Base-by-base conservation (phyloP, 2,888 invertebrate genomes). In the Suillia variegata region DNA sequence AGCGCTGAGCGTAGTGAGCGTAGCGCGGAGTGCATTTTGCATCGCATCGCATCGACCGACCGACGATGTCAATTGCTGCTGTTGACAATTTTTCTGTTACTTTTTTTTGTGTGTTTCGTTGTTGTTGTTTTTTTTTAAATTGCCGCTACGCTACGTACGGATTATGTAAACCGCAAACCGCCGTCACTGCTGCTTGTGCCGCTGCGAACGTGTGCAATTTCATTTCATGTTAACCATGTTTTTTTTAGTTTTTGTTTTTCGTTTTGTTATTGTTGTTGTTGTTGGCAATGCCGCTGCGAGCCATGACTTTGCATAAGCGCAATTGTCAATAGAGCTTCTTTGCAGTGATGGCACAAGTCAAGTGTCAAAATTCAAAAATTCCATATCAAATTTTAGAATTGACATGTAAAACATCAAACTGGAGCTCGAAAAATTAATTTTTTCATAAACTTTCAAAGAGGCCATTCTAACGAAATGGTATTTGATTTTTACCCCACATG, bases 31-130 rank as follows among this genome's bases (percentile, higher is more conserved):
- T n/a, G n/a, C n/a, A n/a, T n/a, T n/a, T n/a, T 13, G 8, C 20
- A 22, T 13, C 45, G 12, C 45, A 38, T 3, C 38, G 38, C 38
- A 13, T 3, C 56, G 59, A 42, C 59, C 49, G 59, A 24, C 42
- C 59, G 54, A 26, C 59, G 59, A 56, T 63, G 53, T 49, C 31
- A 47, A 51, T 24, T 38, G 34, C 58, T 63, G 58, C 63, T 58
- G 63, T 59, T 53, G 63, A 55, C 59, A 63, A 61, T 63, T 63
- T n/a, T n/a, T n/a, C n/a, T n/a, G n/a, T n/a, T n/a, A n/a, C n/a
- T n/a, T n/a, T n/a, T n/a, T n/a, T n/a, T n/a, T n/a, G n/a, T n/a
- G n/a, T n/a, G n/a, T n/a, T 63, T 63, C 59, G 50, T 55, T 26
- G 55, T 52, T 63, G 63, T 10, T 53, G 22, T 13, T 45, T 45